Evolutionary conservation across 2,797 vertebrate genomes (phyloP).

Genomic region (Chaetodon trifasciatus): DNA sequence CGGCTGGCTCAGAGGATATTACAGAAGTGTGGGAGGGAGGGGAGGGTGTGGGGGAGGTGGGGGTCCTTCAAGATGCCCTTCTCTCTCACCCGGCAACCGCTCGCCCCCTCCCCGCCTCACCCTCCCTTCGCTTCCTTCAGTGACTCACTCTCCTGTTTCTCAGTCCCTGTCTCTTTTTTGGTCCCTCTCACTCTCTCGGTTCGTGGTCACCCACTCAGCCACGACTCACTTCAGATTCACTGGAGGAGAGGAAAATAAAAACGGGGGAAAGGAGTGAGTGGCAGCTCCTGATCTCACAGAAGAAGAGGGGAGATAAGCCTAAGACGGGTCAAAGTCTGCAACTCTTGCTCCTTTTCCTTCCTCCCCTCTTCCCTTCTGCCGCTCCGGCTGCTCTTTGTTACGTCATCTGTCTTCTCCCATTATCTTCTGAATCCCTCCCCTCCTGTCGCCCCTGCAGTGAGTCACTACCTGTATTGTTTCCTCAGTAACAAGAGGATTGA

Average conservation of each 20-base stretch:
- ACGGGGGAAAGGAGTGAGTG: conserved; percentile 25
- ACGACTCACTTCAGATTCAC: conserved; percentile 54
- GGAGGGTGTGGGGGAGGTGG: conserved; percentile 67
- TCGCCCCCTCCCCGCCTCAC: conserved; percentile 40
- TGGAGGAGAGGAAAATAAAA: background rate
- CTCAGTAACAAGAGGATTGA: conserved; percentile 82
- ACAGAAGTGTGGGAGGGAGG: conserved; percentile 59
- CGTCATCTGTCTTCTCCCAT: conserved; percentile 86
- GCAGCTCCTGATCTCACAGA: conserved; percentile 27
- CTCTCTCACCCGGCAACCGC: conserved; percentile 85
- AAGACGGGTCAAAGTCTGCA: conserved; percentile 76
- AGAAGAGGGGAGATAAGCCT: conserved; percentile 60
- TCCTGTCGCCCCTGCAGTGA: conserved; percentile 74
- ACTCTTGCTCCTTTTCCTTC: conserved; percentile 55
- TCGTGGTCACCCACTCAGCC: conserved; percentile 73
- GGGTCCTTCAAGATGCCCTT: conserved; percentile 86
- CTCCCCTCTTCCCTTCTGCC: conserved; percentile 66
- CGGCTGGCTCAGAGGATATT: conserved; percentile 80
- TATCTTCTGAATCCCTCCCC: conserved; percentile 69
- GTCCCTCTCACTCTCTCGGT: conserved; percentile 51
- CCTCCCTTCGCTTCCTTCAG: conserved; percentile 54
- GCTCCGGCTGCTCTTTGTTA: conserved; percentile 84
- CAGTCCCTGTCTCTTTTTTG: conserved; percentile 63
- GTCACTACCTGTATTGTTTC: conserved; percentile 88
- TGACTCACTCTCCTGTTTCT: conserved; percentile 74